Conservation (phyloP, 1,140 invertebrate genomes). For the Drosophila arawakana region DNA sequence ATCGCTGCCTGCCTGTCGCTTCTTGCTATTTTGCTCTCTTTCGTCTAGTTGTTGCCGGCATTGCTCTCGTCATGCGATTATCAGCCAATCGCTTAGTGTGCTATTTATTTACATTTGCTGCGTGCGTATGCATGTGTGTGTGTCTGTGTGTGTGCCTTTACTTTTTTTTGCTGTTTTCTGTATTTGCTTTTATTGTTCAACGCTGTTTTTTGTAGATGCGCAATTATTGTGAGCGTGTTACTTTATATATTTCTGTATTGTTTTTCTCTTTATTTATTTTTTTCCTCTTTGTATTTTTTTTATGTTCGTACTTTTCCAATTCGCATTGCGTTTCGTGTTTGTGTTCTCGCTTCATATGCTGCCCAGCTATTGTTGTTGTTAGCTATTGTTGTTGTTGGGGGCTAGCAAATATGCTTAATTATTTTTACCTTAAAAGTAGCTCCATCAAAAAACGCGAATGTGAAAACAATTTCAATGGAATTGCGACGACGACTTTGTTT, state of each 20-base stretch:
- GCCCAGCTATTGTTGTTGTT: conserved; percentile 37
- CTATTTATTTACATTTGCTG: conserved; percentile 78
- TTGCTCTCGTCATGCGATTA: conserved; percentile 79
- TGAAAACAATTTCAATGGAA: conserved; percentile 72
- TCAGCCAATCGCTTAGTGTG: conserved; percentile 81
- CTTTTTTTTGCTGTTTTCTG: conserved; percentile 24
- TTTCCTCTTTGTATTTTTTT: conserved; percentile 12
- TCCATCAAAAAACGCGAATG: conserved; percentile 77
- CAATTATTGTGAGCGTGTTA: conserved; percentile 82
- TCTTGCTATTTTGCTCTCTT: conserved; percentile 15
- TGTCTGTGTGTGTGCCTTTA: conserved; percentile 26
- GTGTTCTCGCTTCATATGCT: conserved; percentile 60
- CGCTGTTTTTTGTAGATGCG: conserved; percentile 72
- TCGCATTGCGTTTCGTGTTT: conserved; percentile 62
- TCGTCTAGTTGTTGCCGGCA: conserved; percentile 31
- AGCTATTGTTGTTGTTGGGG: conserved; percentile 55
- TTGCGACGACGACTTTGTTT: conserved; percentile 14
- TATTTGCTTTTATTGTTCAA: conserved; percentile 65
- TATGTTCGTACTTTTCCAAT: conserved; percentile 55
- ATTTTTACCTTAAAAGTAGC: conserved; percentile 83
- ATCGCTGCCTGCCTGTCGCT: neutral
- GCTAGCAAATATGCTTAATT: conserved; percentile 80
- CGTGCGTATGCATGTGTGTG: conserved; percentile 11
- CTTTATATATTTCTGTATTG: conserved; percentile 73
- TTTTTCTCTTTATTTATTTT: conserved; percentile 48